phyloP scores from a whole-genome alignment of 2,113 vertebrate genomes.

The Notiomystis cincta region DNA sequence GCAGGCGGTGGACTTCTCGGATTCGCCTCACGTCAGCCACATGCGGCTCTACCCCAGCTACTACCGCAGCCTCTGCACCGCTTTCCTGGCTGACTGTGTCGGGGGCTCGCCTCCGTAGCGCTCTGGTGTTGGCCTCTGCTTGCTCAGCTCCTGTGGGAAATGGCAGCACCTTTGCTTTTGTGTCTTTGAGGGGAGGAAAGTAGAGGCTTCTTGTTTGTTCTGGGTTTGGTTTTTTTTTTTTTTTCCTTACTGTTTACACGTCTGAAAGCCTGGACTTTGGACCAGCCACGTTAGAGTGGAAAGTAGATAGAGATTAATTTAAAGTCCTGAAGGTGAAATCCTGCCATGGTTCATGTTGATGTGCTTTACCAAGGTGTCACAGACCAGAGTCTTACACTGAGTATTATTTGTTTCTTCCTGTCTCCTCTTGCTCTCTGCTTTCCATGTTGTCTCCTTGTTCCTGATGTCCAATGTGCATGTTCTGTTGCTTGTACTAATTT shows the following conservation, averaged over 20 bases:
- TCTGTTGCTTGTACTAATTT: neutral
- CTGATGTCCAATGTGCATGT: neutral
- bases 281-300: neutral
- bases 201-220: neutral
- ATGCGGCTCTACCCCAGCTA: conserved; percentile 81
- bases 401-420: neutral
- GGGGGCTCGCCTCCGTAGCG: neutral
- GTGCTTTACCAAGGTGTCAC: neutral
- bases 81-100: conserved; percentile 81
- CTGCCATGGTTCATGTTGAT: neutral
- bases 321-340: neutral
- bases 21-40: conserved; percentile 86
- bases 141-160: neutral
- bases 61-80: conserved; percentile 79
- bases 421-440: neutral
- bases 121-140: neutral
- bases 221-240: too few relatives aligned
- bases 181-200: neutral
- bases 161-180: neutral
- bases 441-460: neutral
- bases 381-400: neutral
- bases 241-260: rapidly evolving
- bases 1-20: conserved; percentile 82
- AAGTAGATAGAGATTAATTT: neutral
- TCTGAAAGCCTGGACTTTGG: neutral